Conservation (phyloP, 2,888 invertebrate genomes). For the Synanthedon andrenaeformis region DNA sequence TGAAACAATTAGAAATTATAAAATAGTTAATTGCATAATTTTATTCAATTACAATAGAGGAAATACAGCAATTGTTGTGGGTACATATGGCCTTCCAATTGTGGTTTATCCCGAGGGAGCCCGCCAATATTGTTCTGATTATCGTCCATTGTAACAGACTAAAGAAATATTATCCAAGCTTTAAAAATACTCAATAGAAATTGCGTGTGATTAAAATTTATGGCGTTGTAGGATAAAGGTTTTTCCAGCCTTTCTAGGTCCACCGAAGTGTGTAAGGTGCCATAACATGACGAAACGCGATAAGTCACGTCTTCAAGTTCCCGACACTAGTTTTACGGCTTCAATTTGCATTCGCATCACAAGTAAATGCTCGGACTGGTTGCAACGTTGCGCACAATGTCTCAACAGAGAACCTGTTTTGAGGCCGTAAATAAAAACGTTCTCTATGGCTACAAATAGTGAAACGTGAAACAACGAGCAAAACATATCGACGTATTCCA, state of each 20-base stretch:
- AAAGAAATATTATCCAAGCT: no score
- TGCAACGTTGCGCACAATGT: constrained; percentile 5
- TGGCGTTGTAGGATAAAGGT: no score
- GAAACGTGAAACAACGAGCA: constrained; percentile 38
- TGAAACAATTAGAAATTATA: constrained; percentile 40
- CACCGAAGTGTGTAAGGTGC: no score
- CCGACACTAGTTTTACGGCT: constrained; percentile 11
- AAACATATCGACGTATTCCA: constrained; percentile 40
- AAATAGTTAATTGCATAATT: background rate
- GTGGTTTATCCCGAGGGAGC: constrained; percentile 29
- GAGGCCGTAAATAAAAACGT: constrained; percentile 3
- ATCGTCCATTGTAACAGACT: constrained; percentile 18
- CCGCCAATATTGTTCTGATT: constrained; percentile 34
- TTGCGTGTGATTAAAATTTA: no score
- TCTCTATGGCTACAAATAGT: constrained; percentile 26
- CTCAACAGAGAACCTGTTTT: constrained; percentile 12
- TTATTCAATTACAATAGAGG: background rate
- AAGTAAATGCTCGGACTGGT: constrained; percentile 16
- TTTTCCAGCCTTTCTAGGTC: no score
- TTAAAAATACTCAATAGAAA: no score
- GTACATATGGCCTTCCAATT: background rate
- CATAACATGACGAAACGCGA: no score
- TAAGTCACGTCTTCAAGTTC: background rate
- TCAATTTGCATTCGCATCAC: constrained; percentile 24
- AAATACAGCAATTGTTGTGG: background rate